phyloP scores from a whole-genome alignment of 2,888 invertebrate species.

The Hydroisotoma schaefferi region DNA sequence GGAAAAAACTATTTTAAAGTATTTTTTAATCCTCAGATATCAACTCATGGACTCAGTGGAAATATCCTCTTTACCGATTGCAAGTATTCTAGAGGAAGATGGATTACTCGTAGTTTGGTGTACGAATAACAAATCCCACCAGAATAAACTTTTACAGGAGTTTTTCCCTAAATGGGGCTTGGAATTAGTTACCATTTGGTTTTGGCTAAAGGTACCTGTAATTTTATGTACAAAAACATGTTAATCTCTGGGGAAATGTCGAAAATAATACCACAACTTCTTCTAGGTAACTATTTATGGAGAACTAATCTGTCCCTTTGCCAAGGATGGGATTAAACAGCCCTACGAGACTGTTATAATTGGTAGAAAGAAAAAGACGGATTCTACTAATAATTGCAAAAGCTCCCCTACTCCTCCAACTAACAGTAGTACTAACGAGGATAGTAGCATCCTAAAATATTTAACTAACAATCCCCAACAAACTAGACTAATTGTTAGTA shows the following conservation, averaged over 20 bases:
- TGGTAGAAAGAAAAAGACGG: constrained; percentile 51
- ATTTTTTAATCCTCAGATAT: constrained; percentile 59
- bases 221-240: constrained; percentile 53
- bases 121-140: constrained; percentile 69
- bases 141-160: constrained; percentile 62
- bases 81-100: constrained; percentile 58
- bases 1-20: background rate
- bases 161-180: constrained; percentile 78
- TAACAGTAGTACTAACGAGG: too few relatives aligned
- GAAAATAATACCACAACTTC: too few relatives aligned
- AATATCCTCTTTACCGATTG: constrained; percentile 67
- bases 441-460: background rate
- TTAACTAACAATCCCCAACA: constrained; percentile 23
- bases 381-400: background rate
- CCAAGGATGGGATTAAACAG: constrained; percentile 68
- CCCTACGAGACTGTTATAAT: constrained; percentile 80
- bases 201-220: constrained; percentile 74
- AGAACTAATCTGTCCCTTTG: constrained; percentile 66
- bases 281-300: constrained; percentile 62
- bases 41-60: constrained; percentile 61
- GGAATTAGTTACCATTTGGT: constrained; percentile 68
- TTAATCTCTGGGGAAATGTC: constrained; percentile 1
- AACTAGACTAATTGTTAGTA: constrained; percentile 66
- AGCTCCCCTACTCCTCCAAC: too few relatives aligned
- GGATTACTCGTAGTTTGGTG: constrained; percentile 85